Base-by-base conservation (phyloP, 2,797 vertebrate species). In the Chelon auratus region DNA sequence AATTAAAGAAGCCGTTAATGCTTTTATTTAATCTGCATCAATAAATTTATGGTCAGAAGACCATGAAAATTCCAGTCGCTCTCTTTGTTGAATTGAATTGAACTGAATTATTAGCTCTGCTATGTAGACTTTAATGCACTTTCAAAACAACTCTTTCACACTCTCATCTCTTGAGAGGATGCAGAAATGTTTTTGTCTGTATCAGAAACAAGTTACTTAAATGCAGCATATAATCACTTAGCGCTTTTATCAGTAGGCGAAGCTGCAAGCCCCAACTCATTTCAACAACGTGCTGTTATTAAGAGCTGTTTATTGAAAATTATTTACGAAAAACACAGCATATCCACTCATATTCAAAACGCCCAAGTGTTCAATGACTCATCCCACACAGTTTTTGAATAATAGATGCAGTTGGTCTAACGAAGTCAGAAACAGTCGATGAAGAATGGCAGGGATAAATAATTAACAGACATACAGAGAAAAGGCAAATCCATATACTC, bases 351-450 rank as follows among this genome's bases (percentile, higher is more conserved):
- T 43, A 59, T 9, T 22, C 18, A 12, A 71, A 61, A 53, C n/a
- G 24, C 4, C 33, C 0, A 6, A 61, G 42, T 50, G 24, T 50
- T 53, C 6, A 71, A 30, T 36, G 1, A 66, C 45, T 18, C n/a
- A 62, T 58, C 17, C 15, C 12, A 58, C 33, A 60, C 26, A 52
- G 3, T 69, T 56, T 72, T 33, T 66, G 17, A 75, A 55, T 39
- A 10, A 61, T 26, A 72, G 11, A 78, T 56, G n/a, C 52, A 57
- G n/a, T 15, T 36, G 2, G 50, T 55, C 3, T 18, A 8, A 57
- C 64, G 43, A 66, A 39, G 18, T 48, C 12, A 61, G 12, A 51
- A 54, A 54, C 37, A 62, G 20, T 5, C 20, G 55, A 51, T 55
- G 9, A 68, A 52, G 17, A 54, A 53, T 30, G 20, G 22, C 24